Evolutionary conservation across 2,888 invertebrate genomes (phyloP).

Genomic region (Cheilosia scutellata): DNA sequence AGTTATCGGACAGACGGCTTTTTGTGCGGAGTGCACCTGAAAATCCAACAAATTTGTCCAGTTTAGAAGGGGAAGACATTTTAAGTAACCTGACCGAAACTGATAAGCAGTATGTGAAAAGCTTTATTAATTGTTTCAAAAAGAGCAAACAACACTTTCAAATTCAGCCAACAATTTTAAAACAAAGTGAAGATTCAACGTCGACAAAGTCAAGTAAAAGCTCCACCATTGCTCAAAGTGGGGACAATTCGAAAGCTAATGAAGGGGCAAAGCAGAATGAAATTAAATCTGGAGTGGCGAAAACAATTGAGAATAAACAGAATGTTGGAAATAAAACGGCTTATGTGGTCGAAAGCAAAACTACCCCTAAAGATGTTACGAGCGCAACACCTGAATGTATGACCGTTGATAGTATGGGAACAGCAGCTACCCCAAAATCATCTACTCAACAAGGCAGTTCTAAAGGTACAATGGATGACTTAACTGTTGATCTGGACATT

Average conservation of each 20-base stretch:
- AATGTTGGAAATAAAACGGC: too few species aligned
- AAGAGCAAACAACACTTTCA: constrained; percentile 11
- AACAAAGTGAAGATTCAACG: constrained; percentile 1
- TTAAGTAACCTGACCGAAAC: constrained; percentile 34
- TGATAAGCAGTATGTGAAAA: constrained; percentile 52
- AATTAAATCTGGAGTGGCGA: neutral
- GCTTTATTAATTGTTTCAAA: constrained; percentile 66
- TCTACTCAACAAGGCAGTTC: neutral
- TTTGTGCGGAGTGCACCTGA: constrained; percentile 41
- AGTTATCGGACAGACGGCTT: constrained; percentile 18
- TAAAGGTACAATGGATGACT: constrained; percentile 7
- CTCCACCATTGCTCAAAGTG: neutral
- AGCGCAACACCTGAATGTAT: constrained; percentile 7
- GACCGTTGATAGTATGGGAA: neutral
- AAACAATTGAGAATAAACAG: neutral
- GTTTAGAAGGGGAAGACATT: neutral
- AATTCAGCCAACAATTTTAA: constrained; percentile 5
- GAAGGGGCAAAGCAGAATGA: neutral
- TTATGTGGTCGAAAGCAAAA: neutral
- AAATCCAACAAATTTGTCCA: neutral
- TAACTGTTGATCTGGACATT: constrained; percentile 65
- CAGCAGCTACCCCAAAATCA: neutral
- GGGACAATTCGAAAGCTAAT: neutral
- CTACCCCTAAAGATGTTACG: neutral
- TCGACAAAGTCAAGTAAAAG: neutral